Percentiles rank a stretch among this genome's conserved stretches.
phyloP scores from a whole-genome alignment of 2,113 vertebrate species.

The Paralichthys olivaceus region DNA sequence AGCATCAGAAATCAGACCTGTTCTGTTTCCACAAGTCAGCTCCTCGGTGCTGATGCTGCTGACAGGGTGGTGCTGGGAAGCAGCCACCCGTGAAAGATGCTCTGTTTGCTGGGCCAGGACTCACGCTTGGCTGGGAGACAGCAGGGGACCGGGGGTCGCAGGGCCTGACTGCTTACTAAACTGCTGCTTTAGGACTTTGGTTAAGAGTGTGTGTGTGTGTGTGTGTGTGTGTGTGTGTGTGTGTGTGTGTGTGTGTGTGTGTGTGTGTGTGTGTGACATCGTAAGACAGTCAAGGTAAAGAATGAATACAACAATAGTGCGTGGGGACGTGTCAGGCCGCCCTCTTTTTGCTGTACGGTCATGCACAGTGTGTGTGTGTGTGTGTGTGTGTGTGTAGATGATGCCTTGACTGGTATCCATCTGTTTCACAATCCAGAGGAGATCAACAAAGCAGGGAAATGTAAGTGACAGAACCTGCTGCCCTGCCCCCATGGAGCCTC shows the following conservation, averaged over 20 bases:
- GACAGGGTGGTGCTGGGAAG: conserved; percentile 9
- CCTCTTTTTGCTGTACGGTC: too few relatives aligned
- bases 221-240: too few relatives aligned
- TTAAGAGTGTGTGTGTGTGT: neutral
- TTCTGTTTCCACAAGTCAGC: conserved; percentile 29
- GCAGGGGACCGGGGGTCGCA: neutral
- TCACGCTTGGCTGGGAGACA: conserved; percentile 17
- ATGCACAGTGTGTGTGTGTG: neutral
- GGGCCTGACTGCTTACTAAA: neutral
- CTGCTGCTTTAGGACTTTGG: conserved; percentile 13
- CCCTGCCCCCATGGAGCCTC: conserved; percentile 10
- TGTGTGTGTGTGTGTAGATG: too few relatives aligned
- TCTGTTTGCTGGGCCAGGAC: conserved; percentile 14
- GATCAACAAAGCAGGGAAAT: conserved; percentile 35
- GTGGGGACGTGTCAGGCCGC: too few relatives aligned
- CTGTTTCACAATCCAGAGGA: conserved; percentile 27
- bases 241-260: neutral
- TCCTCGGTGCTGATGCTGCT: conserved; percentile 2
- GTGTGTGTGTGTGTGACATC: too few relatives aligned
- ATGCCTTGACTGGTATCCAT: neutral
- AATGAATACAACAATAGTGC: too few relatives aligned
- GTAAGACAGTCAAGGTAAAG: too few relatives aligned
- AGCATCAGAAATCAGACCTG: conserved; percentile 28
- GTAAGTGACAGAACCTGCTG: conserved; percentile 48
- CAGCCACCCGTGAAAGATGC: conserved; percentile 8